phyloP scores from a whole-genome alignment of 2,888 invertebrate genomes.

The Dynastes hyllus region DNA sequence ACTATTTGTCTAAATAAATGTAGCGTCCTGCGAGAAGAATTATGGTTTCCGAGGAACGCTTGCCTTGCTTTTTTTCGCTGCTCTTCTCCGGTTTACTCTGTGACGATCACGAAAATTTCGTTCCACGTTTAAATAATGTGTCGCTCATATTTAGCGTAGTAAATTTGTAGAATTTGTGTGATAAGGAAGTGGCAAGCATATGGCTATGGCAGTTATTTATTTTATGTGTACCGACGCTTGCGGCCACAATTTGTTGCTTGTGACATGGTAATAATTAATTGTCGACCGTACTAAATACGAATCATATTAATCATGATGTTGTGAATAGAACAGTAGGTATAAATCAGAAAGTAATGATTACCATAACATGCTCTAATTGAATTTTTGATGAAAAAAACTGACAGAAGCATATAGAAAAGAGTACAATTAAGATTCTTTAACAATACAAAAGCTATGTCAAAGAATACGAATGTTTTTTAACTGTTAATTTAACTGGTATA shows the following conservation, averaged over 20 bases:
- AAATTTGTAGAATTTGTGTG: slow-evolving; percentile 40
- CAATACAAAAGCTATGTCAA: too few relatives aligned
- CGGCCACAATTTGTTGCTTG: slow-evolving; percentile 13
- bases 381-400: too few relatives aligned
- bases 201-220: slow-evolving; percentile 22
- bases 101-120: slow-evolving; percentile 28
- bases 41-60: slow-evolving; percentile 58
- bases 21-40: slow-evolving; percentile 58
- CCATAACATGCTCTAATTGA: too few relatives aligned
- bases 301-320: too few relatives aligned
- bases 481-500: too few relatives aligned
- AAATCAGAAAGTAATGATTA: neutral
- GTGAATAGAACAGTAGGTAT: too few relatives aligned
- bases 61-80: slow-evolving; percentile 52
- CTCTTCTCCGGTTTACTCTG: slow-evolving; percentile 48
- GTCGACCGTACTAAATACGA: too few relatives aligned
- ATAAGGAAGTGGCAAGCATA: slow-evolving; percentile 33
- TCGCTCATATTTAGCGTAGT: slow-evolving; percentile 36
- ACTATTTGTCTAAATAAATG: slow-evolving; percentile 61
- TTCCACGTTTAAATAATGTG: slow-evolving; percentile 46
- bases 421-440: too few relatives aligned
- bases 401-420: too few relatives aligned
- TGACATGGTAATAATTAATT: slow-evolving; percentile 7
- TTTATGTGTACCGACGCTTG: neutral
- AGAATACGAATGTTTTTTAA: too few relatives aligned